phyloP scores from a whole-genome alignment of 2,113 vertebrate genomes.

The Macrotus californicus region DNA sequence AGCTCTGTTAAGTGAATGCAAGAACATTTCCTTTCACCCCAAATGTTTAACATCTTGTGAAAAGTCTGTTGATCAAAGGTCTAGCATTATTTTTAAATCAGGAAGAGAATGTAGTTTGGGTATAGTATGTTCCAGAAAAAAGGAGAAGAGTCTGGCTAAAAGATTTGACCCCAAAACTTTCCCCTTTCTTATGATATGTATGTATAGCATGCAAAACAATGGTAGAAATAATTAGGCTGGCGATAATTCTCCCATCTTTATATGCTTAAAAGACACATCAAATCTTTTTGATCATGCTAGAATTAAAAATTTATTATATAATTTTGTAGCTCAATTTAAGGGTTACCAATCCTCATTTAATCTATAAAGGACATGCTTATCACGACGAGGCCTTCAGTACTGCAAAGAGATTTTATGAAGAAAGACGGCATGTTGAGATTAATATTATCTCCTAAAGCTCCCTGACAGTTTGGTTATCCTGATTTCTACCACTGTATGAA shows the following conservation, averaged over 20 bases:
- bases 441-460: slow-evolving; percentile 12
- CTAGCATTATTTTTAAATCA: slow-evolving; percentile 40
- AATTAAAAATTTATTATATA: slow-evolving; percentile 33
- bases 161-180: background rate
- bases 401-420: slow-evolving; percentile 14
- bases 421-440: slow-evolving; percentile 24
- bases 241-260: background rate
- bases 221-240: background rate
- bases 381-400: slow-evolving; percentile 27
- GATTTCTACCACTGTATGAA: slow-evolving; percentile 37
- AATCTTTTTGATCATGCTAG: slow-evolving; percentile 1
- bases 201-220: background rate
- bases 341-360: slow-evolving; percentile 17
- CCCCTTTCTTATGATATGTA: background rate
- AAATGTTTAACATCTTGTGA: slow-evolving; percentile 44
- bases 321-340: slow-evolving; percentile 50
- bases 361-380: slow-evolving; percentile 40
- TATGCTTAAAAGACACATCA: slow-evolving; percentile 19
- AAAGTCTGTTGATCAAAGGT: slow-evolving; percentile 57
- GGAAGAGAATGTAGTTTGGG: background rate
- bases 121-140: background rate
- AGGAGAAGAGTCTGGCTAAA: background rate
- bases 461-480: slow-evolving; percentile 3
- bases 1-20: slow-evolving; percentile 5
- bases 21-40: slow-evolving; percentile 2